phyloP scores from a whole-genome alignment of 2,888 invertebrate species.

The Heteropelma amictum region DNA sequence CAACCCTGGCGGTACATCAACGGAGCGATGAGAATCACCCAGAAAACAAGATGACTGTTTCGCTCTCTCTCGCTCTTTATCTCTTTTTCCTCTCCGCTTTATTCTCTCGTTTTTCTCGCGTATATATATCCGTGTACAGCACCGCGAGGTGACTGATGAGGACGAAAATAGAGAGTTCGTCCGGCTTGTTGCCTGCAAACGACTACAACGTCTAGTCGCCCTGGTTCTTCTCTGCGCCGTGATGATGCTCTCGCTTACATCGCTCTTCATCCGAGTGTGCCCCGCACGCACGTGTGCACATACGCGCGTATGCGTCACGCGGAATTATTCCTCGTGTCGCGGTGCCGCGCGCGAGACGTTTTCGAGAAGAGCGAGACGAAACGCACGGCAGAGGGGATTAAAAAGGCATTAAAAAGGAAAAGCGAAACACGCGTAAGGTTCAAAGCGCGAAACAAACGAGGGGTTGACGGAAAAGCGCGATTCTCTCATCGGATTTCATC shows the following conservation, averaged over 20 bases:
- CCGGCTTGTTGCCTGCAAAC: slow-evolving; percentile 47
- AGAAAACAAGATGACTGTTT: slow-evolving; percentile 52
- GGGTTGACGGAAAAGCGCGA: too few relatives aligned
- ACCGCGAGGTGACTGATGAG: slow-evolving; percentile 73
- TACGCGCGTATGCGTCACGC: slow-evolving; percentile 59
- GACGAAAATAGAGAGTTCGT: slow-evolving; percentile 70
- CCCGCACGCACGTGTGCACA: slow-evolving; percentile 58
- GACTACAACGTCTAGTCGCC: slow-evolving; percentile 45
- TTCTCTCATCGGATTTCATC: neutral
- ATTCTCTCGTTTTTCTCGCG: neutral
- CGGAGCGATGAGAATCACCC: slow-evolving; percentile 44
- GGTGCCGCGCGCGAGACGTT: neutral
- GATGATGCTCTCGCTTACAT: slow-evolving; percentile 41
- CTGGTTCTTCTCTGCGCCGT: slow-evolving; percentile 1
- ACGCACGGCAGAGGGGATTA: neutral
- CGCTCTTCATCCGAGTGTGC: slow-evolving; percentile 23
- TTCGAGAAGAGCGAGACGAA: neutral
- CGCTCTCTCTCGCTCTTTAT: neutral
- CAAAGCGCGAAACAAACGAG: too few relatives aligned
- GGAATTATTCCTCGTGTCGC: slow-evolving; percentile 52
- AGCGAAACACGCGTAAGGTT: too few relatives aligned
- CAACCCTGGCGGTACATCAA: neutral
- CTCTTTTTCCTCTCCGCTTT: neutral
- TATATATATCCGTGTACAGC: slow-evolving; percentile 21
- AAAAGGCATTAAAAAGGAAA: too few relatives aligned